Base-by-base conservation (phyloP, 1,140 invertebrate species). In the Drosophila arizonae region DNA sequence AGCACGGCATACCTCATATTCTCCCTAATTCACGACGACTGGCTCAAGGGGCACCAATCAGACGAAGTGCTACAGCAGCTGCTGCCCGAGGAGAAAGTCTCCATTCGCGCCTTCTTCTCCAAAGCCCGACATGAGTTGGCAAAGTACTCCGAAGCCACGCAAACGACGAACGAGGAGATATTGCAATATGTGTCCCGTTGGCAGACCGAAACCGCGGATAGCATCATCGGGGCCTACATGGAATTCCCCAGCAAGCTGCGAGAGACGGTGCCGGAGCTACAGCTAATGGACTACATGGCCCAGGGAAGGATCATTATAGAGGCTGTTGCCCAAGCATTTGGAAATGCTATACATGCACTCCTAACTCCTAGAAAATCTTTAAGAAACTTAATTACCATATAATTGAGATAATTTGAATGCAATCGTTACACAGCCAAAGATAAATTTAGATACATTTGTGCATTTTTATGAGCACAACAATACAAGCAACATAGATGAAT, bases 1-100 rank as follows among this genome's bases (percentile, higher is more conserved):
- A 73, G 76, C 66, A 76, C 50, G 4, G 79, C 79, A 0, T 79
- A 82, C 55, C 87, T 79, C 4, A 68, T 86, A 36, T 79, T 87
- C 21, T 68, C 65, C 13, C 56, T 77, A 51, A 68, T 86, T 6
- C 65, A 86, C 51, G 76, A 68, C 10, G 62, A 71, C 3, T n/a
- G 77, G 17, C 64, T 85, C 24, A 51, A 46, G 39, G 28, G 56
- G 3, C 15, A 39, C 1, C 21, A 10, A 11, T 57, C 65, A 0
- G 72, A 87, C 8, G 64, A 56, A 17, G 33, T 86, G n/a, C 51
- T 79, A 2, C 8, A 30, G 6, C 62, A 72, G 15, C 43, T 86
- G 24, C 39, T 87, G 13, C 82, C 81, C 0, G 48, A n/a, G 11
- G 81, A 86, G 39, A 86, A 87, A 54, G n/a, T 33, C 13, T 62